Base-by-base conservation (phyloP, 2,113 vertebrate species). In the Abramis brama region DNA sequence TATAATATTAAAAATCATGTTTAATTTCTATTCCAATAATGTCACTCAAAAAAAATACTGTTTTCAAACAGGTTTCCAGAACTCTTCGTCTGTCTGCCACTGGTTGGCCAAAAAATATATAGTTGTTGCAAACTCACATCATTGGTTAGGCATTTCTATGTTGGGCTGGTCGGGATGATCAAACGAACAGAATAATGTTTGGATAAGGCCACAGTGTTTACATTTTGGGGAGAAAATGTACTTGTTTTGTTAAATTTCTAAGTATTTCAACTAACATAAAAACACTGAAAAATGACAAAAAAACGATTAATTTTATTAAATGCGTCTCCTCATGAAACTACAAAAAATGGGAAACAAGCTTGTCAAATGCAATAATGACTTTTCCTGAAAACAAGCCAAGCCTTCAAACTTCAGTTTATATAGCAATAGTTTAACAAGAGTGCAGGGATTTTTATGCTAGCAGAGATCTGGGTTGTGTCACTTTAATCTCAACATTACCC, bases 381-480 rank as follows among this genome's bases (percentile, higher is more conserved):
- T 73, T 73, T 57, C 66, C 43, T n/a, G 55, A 57, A 70, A 27
- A 50, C 52, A 50, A 15, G 27, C n/a, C 27, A 83, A 23, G 55
- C 55, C 55, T 57, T 57, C 19, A 59, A 70, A 66, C 13, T 45
- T 43, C 15, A 30, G 47, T 71, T 86, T 71, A 79, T 60, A 76
- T 15, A 70, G 60, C 33, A 70, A 45, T n/a, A 70, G 11, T 80
- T 45, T 33, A 59, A 64, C 47, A 66, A 80, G 11, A 78, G 55
- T 50, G 76, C 81, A 27, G 68, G 17, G 76, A 33, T 64, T 84
- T 91, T 92, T 91, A 87, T 88, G 64, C 87, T 79, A 64, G 78
- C 83, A 88, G 78, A 36, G 83, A 82, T 90, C 93, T 94, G 92
- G 92, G 89, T 74, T 87, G 68, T 89, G 85, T 93, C 91, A 89